Evolutionary conservation across 2,888 invertebrate genomes (phyloP).

Genomic region (Uloborus plumipes): DNA sequence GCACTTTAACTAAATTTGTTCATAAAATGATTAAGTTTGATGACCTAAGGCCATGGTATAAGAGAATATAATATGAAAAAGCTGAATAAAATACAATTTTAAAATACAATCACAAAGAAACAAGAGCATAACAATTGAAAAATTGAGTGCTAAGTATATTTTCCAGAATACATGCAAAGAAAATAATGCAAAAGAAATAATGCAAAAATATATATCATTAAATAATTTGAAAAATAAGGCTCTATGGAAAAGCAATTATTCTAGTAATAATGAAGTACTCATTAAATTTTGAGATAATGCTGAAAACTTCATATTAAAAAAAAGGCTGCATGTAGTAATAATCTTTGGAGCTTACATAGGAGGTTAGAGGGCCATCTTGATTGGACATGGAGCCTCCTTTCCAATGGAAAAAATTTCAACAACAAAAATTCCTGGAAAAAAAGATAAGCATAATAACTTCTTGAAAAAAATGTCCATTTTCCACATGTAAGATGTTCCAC

Average conservation of each 20-base stretch:
- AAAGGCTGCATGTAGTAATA: slow-evolving; percentile 22
- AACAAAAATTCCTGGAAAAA: slow-evolving; percentile 61
- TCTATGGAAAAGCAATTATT: slow-evolving; percentile 30
- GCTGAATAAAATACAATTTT: too few relatives aligned
- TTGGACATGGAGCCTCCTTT: slow-evolving; percentile 55
- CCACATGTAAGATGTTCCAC: slow-evolving; percentile 10
- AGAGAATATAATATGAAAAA: too few relatives aligned
- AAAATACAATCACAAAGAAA: not conserved
- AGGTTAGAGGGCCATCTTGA: slow-evolving; percentile 55
- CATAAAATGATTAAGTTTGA: too few relatives aligned
- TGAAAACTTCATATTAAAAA: slow-evolving; percentile 4
- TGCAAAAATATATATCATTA: not conserved
- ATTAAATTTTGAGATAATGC: slow-evolving; percentile 13
- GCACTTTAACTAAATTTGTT: too few relatives aligned
- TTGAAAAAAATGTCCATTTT: slow-evolving; percentile 24
- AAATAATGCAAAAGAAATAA: too few relatives aligned
- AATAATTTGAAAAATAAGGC: slow-evolving; percentile 39
- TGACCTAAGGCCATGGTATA: too few relatives aligned
- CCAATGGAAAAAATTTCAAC: slow-evolving; percentile 60
- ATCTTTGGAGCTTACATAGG: slow-evolving; percentile 50
- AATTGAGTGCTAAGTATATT: not conserved
- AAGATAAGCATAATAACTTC: slow-evolving; percentile 30
- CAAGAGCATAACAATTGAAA: not conserved
- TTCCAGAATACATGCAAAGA: not conserved
- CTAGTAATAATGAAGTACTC: slow-evolving; percentile 5